Evolutionary conservation across 2,797 vertebrate genomes (phyloP), one percentile per base, ranked within the genome.

Genomic region (Centroberyx gerrardi): DNA sequence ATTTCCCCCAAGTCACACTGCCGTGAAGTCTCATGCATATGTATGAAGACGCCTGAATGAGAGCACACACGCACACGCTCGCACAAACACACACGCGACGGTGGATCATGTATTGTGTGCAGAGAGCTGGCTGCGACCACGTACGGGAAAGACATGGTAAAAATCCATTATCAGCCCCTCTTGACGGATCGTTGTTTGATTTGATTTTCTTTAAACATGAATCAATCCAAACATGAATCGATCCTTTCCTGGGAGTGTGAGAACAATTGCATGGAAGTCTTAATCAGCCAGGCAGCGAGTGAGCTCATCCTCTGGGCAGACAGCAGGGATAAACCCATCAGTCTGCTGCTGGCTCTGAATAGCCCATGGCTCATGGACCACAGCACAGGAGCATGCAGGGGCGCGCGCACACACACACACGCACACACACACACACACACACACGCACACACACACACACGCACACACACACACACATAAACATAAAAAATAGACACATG

Each of bases 21-120:
- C 82, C 75, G 54, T 76, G 71, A 83, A 86, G 73, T 77, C 76
- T 83, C 84, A 91, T 92, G 91, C 90, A 92, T 93, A 93, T 92
- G 91, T 86, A 93, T 90, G 78, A 90, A 42, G 28, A 40, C 33
- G 71, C 54, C 78, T 46, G 72, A 68, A 80, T 77, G 82, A 82
- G 71, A 64, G 58, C 81, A 71, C 68, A 79, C 82, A 72, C 79
- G 82, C 80, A 82, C 69, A 52, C 74, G 27, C 81, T 61, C 77
- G 67, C 81, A 72, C 76, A 80, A 61, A 84, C 79, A 61, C 79
- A 73, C 72, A 75, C 56, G 29, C 40, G 10, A 17, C 38, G 38
- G 62, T 49, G 64, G 54, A 46, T 72, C 56, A 33, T 64, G 76
- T 46, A 60, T 73, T 15, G 62, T 60, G 10, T 10, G 8, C 36